These are phyloP conservation scores for Cinara cedri DNA, from an alignment of 2,888 invertebrate genomes.

Conservation along the genomic window DNA sequence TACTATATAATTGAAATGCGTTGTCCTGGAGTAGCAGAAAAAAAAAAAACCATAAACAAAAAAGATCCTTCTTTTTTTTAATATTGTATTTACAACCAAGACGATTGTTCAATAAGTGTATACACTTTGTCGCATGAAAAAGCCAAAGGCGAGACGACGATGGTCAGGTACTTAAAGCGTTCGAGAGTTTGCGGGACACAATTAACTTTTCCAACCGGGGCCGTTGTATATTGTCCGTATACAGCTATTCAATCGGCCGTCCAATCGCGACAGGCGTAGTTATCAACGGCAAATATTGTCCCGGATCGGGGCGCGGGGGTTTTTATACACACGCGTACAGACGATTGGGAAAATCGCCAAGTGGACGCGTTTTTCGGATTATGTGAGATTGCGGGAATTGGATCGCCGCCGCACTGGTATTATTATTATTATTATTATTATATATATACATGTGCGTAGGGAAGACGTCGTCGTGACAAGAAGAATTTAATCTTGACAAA, in stretches of 20 bases:
- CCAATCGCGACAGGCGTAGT: conserved; percentile 29
- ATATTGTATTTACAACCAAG: too few relatives aligned
- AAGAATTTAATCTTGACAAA: conserved; percentile 56
- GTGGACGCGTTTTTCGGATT: conserved; percentile 51
- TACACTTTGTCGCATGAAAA: too few relatives aligned
- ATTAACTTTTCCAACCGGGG: conserved; percentile 19
- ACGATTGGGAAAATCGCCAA: conserved; percentile 56
- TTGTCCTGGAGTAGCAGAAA: background rate
- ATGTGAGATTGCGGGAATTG: conserved; percentile 51
- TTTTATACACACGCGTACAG: too few relatives aligned
- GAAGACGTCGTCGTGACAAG: conserved; percentile 41
- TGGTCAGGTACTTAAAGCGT: background rate
- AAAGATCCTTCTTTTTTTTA: too few relatives aligned
- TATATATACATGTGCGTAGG: background rate
- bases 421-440: too few relatives aligned
- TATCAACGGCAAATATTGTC: conserved; percentile 53
- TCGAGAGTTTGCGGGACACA: background rate
- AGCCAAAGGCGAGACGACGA: too few relatives aligned
- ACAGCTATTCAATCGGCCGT: conserved; percentile 39
- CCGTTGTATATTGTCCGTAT: background rate
- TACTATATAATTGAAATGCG: too few relatives aligned
- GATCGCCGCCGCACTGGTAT: conserved; percentile 8
- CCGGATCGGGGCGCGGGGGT: conserved; percentile 44
- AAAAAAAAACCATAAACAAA: too few relatives aligned
- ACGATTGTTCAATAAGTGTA: too few relatives aligned